Base-by-base conservation (phyloP, 1,140 invertebrate genomes). In the Episyrphus balteatus region DNA sequence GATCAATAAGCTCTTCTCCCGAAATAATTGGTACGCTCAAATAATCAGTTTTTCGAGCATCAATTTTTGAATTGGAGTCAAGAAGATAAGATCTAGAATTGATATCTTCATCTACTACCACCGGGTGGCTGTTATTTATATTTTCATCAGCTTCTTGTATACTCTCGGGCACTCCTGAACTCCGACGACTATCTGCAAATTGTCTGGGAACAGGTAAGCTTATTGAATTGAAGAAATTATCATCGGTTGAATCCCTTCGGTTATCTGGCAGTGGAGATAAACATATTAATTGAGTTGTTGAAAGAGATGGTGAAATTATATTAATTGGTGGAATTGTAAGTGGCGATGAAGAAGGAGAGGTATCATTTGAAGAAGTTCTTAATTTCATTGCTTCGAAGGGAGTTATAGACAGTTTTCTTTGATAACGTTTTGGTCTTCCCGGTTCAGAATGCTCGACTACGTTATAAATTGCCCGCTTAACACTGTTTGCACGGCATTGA, bases 391-490 rank as follows among this genome's bases (percentile, higher is more conserved):
- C 55, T 49, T 66, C 56, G 21, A 61, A 61, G 5, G 59, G 57
- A 3, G 64, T 62, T 36, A 69, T 64, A 1, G 64, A 66, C 0
- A 67, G 57, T 38, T 62, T 64, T 17, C 64, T 57, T 47, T 66
- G 64, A 51, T 66, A 66, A 32, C 64, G 59, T 38, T 77, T 57
- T 72, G 78, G 57, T 76, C 80, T 52, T 76, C 80, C 42, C 74
- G 71, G 45, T 55, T 90, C 87, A 1, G 84, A 83, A 57, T 89
- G 83, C 57, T 90, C 86, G 21, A 90, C 81, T 18, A 92, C 78
- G 68, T 81, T 83, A 53, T 85, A 75, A 30, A 94, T 79, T 41
- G 89, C 90, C 56, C 86, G 82, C 59, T 93, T 92, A 49, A 95
- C 77, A 70, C 90, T 94, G 62, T 93, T 76, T 2, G 82, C 82